These are phyloP conservation scores for Invenusta paracnida DNA, from an alignment of 2,888 invertebrate species.

Conservation along the genomic window DNA sequence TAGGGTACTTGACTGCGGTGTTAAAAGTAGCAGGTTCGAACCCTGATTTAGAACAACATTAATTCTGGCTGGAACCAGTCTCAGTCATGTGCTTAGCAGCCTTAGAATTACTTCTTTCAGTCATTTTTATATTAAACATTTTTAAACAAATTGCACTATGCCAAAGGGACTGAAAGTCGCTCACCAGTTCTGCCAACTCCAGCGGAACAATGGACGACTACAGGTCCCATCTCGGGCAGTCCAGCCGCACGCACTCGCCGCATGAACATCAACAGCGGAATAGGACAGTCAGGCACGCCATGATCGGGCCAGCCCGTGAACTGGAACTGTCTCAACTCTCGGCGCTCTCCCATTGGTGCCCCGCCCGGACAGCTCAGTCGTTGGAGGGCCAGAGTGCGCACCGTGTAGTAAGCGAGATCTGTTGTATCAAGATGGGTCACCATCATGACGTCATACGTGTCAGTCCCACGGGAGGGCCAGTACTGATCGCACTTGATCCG, in stretches of 20 bases:
- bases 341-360: constrained; percentile 62
- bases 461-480: constrained; percentile 90
- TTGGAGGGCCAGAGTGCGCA: constrained; percentile 73
- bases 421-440: constrained; percentile 88
- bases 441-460: constrained; percentile 88
- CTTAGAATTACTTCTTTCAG: too few species aligned
- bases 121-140: too few species aligned
- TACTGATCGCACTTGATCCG: constrained; percentile 78
- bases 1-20: too few species aligned
- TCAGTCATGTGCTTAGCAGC: too few species aligned
- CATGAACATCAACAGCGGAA: constrained; percentile 92
- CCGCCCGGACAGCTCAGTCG: constrained; percentile 15
- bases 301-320: constrained; percentile 99
- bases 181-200: constrained; percentile 83
- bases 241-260: constrained; percentile 73
- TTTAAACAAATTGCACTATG: too few species aligned
- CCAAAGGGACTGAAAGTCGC: too few species aligned
- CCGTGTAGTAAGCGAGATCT: constrained; percentile 94
- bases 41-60: too few species aligned
- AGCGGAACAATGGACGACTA: constrained; percentile 83
- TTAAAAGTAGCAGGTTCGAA: too few species aligned
- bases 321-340: constrained; percentile 92
- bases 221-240: constrained; percentile 83
- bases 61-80: too few species aligned
- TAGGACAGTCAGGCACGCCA: constrained; percentile 94